Evolutionary conservation across 1,140 invertebrate species (phyloP), one percentile per base, ranked within the genome.

Genomic region (Samia ricini): DNA sequence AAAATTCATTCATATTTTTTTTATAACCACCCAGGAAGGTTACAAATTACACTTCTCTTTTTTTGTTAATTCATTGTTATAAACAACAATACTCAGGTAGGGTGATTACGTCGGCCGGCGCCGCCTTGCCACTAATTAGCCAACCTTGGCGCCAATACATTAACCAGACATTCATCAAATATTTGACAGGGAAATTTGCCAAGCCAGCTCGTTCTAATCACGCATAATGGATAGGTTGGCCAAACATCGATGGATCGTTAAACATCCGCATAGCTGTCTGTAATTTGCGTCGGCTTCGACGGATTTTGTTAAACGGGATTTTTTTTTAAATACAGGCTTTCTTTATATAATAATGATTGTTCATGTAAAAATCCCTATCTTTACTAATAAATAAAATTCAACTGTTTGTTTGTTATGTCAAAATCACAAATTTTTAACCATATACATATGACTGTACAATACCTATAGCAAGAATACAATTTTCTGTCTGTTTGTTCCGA

Each of bases 121-220:
- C 48, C 42, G 57, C 48, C 29, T 62, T 64, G 61, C 61, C 61
- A 60, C 67, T 58, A 56, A 57, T 50, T 61, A 52, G 23, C 33
- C 64, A 57, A 63, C 54, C 48, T 63, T 67, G 68, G 71, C 71
- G 76, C 76, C 75, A 71, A 59, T 23, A 54, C 50, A 48, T 56
- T 20, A 57, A 63, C 29, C 20, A 7, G 21, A 61, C 64, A 81
- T 79, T 71, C 64, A 61, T 75, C 71, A 75, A 72, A 77, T 56
- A 21, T 76, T 72, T 78, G 74, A 78, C 72, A 64, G 23, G 54
- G 56, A 64, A 72, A 70, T 73, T 69, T 69, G 72, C 64, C 68
- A 72, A 70, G 69, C 66, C 70, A 62, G 57, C 67, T 15, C 4
- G 56, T 60, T 48, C 65, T 65, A 77, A 75, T 76, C 65, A 60